Base-by-base conservation (phyloP, 2,888 invertebrate species). In the Conchocele bisecta region DNA sequence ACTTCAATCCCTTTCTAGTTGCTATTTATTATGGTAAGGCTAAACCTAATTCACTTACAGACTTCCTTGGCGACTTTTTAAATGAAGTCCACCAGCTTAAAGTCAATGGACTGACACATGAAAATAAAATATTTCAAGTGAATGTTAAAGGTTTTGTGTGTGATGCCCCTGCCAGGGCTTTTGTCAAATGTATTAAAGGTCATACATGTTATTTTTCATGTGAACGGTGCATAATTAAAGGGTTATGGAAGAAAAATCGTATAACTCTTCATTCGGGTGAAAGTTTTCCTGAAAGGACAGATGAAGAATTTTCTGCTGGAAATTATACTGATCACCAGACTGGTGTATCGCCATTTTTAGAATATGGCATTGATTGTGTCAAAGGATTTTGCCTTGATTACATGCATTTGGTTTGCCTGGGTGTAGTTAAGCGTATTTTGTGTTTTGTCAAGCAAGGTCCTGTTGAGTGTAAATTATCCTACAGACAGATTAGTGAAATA, bases 341-440 rank as follows among this genome's bases (percentile, higher is more conserved):
- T 29, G 20, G 24, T 4, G n/a, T 22, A 6, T 61, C 70, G n/a
- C 74, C 76, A 31, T 50, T 79, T 7, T 15, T 54, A 28, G 59
- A 67, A 46, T 37, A 53, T 37, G 61, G 56, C n/a, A 37, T 80
- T 20, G 24, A 29, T 22, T 46, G 50, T 41, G 37, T 68, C 15
- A 53, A 37, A 20, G 7, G 22, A 22, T 78, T 78, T 61, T 66
- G 74, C 3, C 46, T 79, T n/a, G 81, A 81, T 41, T 79, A 76
- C 56, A 79, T 81, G 88, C 90, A 90, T 50, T 46, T 87, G 6
- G 70, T 86, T 17, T 86, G 83, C 46, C 73, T 89, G 24, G 89
- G 88, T 6, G 83, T 86, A n/a, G 69, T 84, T 17, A 82, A 81
- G 35, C 83, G 86, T 57, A 41, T 89, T 6, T 46, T 89, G 1